These are phyloP conservation scores for Alviniconcha strummeri DNA, from an alignment of 2,888 invertebrate species.

Conservation along the genomic window DNA sequence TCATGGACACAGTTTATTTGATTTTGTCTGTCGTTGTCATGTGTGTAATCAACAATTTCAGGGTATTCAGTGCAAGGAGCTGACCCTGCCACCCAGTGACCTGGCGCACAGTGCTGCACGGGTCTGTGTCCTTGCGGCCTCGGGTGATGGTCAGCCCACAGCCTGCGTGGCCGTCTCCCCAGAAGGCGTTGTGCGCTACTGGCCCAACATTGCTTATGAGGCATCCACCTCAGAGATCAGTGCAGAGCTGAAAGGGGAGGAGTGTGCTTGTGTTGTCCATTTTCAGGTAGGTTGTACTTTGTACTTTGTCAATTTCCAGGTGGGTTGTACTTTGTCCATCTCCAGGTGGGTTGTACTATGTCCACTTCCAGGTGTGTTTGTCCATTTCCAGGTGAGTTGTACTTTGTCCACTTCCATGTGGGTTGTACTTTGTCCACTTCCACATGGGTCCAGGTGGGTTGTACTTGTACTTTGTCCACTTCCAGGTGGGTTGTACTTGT, in stretches of 20 bases:
- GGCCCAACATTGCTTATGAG: slow-evolving; percentile 92
- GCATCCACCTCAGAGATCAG: slow-evolving; percentile 88
- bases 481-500: too few relatives aligned
- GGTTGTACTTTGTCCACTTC: too few relatives aligned
- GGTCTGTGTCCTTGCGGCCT: slow-evolving; percentile 85
- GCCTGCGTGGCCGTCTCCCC: slow-evolving; percentile 88
- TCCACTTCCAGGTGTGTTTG: too few relatives aligned
- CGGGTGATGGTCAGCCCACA: slow-evolving; percentile 68
- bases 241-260: slow-evolving; percentile 84
- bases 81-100: slow-evolving; percentile 92
- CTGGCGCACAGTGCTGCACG: slow-evolving; percentile 82
- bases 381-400: too few relatives aligned
- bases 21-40: too few relatives aligned
- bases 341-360: neutral
- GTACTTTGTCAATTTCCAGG: too few relatives aligned
- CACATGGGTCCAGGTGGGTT: too few relatives aligned
- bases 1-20: too few relatives aligned
- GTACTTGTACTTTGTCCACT: too few relatives aligned
- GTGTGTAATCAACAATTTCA: neutral
- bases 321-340: neutral
- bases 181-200: slow-evolving; percentile 93
- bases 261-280: slow-evolving; percentile 71
- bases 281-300: slow-evolving; percentile 55
- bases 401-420: too few relatives aligned
- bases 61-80: slow-evolving; percentile 81